These are phyloP conservation scores for Andrena hattorfiana DNA, from an alignment of 2,888 invertebrate genomes.

Conservation along the genomic window DNA sequence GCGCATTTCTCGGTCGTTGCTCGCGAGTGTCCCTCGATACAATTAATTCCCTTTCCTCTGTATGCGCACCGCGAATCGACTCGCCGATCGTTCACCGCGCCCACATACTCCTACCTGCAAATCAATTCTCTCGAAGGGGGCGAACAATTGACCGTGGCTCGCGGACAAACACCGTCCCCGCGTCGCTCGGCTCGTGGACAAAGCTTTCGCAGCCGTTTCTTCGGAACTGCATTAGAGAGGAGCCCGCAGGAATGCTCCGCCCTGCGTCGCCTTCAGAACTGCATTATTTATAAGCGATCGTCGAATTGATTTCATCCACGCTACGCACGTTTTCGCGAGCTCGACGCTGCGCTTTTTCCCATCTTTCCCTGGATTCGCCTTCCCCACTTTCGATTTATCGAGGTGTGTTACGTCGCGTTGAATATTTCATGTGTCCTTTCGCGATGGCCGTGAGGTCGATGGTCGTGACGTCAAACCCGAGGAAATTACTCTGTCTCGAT, in stretches of 20 bases:
- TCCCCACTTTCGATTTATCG: neutral
- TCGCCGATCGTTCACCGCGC: constrained; percentile 59
- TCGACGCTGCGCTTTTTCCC: neutral
- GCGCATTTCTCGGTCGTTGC: constrained; percentile 4
- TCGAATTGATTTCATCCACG: constrained; percentile 43
- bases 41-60: constrained; percentile 46
- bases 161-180: too few species aligned
- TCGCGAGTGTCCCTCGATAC: constrained; percentile 7
- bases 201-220: constrained; percentile 29
- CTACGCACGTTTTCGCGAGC: constrained; percentile 9
- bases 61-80: constrained; percentile 52
- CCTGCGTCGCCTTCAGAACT: constrained; percentile 37
- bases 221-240: constrained; percentile 44
- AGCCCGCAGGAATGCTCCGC: constrained; percentile 53
- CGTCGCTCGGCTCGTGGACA: constrained; percentile 19
- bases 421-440: neutral
- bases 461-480: too few species aligned
- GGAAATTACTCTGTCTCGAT: too few species aligned
- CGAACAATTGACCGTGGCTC: constrained; percentile 50
- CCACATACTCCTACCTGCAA: constrained; percentile 46
- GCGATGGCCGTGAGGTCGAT: too few species aligned
- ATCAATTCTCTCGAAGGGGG: constrained; percentile 44
- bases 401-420: neutral
- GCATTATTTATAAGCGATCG: constrained; percentile 62
- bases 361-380: neutral